A percentile compares a stretch with the other conserved stretches of the same genome.
Conservation (phyloP, 2,888 invertebrate species). For the Epinotia ramella region DNA sequence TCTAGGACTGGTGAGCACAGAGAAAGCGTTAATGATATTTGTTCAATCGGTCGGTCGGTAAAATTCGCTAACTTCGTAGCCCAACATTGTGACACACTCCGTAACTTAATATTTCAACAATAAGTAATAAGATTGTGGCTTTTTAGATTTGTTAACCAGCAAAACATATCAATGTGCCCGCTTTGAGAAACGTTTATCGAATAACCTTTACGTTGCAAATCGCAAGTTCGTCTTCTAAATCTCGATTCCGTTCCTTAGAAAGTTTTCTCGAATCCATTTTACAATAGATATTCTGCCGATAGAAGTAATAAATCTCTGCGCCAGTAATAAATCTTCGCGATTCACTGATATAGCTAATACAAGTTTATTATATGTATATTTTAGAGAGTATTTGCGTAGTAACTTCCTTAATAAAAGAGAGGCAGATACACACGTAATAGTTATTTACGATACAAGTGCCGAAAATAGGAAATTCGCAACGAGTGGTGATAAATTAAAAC, state of each 20-base stretch:
- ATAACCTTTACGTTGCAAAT: not conserved
- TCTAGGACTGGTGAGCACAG: too few relatives aligned
- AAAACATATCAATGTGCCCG: not conserved
- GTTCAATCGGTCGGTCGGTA: too few relatives aligned
- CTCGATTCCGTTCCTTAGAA: constrained; percentile 23
- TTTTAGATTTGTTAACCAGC: not conserved
- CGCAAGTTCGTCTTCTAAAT: constrained; percentile 6
- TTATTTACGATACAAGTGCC: too few relatives aligned
- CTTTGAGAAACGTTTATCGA: not conserved
- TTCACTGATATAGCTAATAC: constrained; percentile 6
- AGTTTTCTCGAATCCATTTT: constrained; percentile 24
- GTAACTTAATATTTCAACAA: not conserved
- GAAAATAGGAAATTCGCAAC: too few relatives aligned
- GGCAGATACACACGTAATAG: too few relatives aligned
- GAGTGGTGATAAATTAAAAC: too few relatives aligned
- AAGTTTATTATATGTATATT: not conserved
- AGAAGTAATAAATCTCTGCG: constrained; percentile 33
- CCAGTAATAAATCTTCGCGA: constrained; percentile 34
- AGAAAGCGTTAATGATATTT: too few relatives aligned
- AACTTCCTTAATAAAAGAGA: constrained; percentile 1
- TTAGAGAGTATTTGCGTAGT: not conserved
- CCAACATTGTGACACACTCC: not conserved
- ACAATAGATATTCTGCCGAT: constrained; percentile 32
- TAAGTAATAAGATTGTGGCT: not conserved
- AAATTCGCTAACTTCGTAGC: not conserved